Percentiles rank a stretch among this genome's conserved stretches.
Conservation (phyloP, 2,888 invertebrate species). For the Rotaria socialis region DNA sequence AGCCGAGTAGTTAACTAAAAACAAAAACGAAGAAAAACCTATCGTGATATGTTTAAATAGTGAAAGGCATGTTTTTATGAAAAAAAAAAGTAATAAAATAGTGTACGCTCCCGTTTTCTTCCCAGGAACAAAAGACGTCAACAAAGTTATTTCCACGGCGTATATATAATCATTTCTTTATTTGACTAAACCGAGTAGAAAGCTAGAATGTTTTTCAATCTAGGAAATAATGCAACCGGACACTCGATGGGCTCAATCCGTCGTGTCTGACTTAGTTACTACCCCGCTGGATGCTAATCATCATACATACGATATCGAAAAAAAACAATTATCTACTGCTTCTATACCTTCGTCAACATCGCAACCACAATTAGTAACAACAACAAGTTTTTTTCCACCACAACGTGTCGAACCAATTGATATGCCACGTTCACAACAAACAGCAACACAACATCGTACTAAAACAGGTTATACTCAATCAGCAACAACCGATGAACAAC, state of each 20-base stretch:
- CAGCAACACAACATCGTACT: background rate
- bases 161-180: background rate
- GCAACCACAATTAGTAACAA: background rate
- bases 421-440: slow-evolving; percentile 2
- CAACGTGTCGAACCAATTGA: slow-evolving; percentile 13
- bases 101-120: background rate
- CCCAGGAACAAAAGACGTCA: background rate
- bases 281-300: background rate
- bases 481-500: slow-evolving; percentile 16
- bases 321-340: background rate
- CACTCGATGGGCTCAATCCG: background rate
- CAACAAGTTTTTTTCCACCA: background rate
- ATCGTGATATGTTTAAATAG: background rate
- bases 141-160: background rate
- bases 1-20: background rate
- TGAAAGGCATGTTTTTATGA: background rate
- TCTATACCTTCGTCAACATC: background rate
- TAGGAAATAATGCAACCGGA: background rate
- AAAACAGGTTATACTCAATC: background rate
- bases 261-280: background rate
- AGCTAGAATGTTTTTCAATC: background rate
- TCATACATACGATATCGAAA: background rate
- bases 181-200: background rate
- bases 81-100: background rate
- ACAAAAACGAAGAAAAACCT: background rate